Percentiles rank a stretch among this genome's conserved stretches.
Evolutionary conservation across 23 tunicate genomes (phyloP).

Genomic region (Clavelina lepadiformis): DNA sequence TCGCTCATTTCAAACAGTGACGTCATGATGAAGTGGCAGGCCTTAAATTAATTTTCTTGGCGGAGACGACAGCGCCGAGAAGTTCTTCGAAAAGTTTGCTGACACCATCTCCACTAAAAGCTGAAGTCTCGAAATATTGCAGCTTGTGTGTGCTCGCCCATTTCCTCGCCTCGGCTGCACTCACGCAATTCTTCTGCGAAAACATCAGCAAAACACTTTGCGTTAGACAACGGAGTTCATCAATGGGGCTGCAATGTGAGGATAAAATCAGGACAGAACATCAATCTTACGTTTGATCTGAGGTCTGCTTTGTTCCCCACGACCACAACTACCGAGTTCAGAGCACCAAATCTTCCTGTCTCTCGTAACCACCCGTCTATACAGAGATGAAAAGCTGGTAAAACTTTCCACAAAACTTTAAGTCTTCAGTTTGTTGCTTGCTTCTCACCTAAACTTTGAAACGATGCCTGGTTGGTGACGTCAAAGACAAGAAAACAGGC

Average conservation of each 20-base stretch:
- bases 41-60: slow-evolving; percentile 17
- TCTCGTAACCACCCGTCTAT: slow-evolving; percentile 78
- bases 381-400: not conserved
- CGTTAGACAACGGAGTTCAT: not conserved
- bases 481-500: slow-evolving; percentile 84
- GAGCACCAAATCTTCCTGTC: slow-evolving; percentile 50
- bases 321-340: slow-evolving; percentile 48
- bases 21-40: slow-evolving; percentile 36
- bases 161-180: slow-evolving; percentile 60
- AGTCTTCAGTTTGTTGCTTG: not conserved
- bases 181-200: slow-evolving; percentile 55
- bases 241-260: not conserved
- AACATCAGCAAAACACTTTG: not conserved
- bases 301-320: slow-evolving; percentile 87
- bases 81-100: slow-evolving; percentile 49
- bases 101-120: slow-evolving; percentile 70
- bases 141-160: slow-evolving; percentile 75
- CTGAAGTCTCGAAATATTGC: slow-evolving; percentile 82
- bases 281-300: slow-evolving; percentile 44
- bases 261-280: not conserved
- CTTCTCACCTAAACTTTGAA: slow-evolving; percentile 55
- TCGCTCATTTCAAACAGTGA: too few species aligned
- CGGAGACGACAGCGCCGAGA: slow-evolving; percentile 32
- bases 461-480: slow-evolving; percentile 50
- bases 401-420: too few species aligned